Evolutionary conservation across 2,888 invertebrate species (phyloP), one percentile per base, ranked within the genome.

Genomic region (Pyrrhia umbra): DNA sequence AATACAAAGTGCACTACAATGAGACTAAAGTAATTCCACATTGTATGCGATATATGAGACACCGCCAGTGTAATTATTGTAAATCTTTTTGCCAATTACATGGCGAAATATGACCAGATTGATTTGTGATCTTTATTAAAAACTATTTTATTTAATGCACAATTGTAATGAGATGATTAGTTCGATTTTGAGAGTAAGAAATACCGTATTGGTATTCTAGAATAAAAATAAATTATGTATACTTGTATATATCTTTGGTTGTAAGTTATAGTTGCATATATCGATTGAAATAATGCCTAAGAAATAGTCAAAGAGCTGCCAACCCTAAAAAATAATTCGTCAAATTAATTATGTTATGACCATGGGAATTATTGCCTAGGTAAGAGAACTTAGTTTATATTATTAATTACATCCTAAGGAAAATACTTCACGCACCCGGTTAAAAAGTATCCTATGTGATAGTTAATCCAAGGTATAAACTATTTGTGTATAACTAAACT

Each of bases 11-110:
- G 42, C 27, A 49, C 37, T 10, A 67, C 55, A 63, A 56, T 47
- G 39, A 62, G 49, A 50, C 13, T 46, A 30, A 59, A 59, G 52
- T 73, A 70, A 66, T 66, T 71, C 55, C 52, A 63, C 68, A 75
- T 59, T 37, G 52, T 47, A 6, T 34, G 50, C 65, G 57, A 77
- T 68, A 58, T 75, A 78, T 60, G 63, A 67, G 30, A 37, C 51
- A 40, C 9, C 37, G 37, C 20, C 46, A 16, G 42, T 20, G 55
- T 66, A 58, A 68, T 76, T 71, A 77, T 45, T 49, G 63, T 79
- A 71, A 77, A 79, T 79, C 79, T 68, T 58, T 55, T 62, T 47
- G 68, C 72, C 75, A 79, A 77, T 79, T 79, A 79, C 57, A 59
- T 49, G 10, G 21, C 45, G 27, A 67, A 65, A 58, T 75, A 79